phyloP scores from a whole-genome alignment of 37 sponge, comb jelly and placozoan species.

The Aplysina aerophoba region DNA sequence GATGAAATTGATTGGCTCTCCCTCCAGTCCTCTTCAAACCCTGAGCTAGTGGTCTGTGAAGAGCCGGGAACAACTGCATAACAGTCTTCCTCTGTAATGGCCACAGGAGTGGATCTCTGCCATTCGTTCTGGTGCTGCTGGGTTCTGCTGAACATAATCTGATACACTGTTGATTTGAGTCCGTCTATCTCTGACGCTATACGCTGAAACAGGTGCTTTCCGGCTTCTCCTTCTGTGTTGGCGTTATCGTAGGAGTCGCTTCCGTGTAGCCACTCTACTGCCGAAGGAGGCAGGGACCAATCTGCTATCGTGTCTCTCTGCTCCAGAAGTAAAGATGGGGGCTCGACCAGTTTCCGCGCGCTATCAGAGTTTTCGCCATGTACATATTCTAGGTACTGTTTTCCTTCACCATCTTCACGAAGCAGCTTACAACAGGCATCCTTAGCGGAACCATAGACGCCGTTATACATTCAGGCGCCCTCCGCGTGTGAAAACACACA shows the following conservation, averaged over 20 bases:
- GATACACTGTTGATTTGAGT: not conserved
- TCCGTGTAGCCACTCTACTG: constrained; percentile 7
- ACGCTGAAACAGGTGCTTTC: not conserved
- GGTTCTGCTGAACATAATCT: not conserved
- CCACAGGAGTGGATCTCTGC: too few species aligned
- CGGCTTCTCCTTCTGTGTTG: not conserved
- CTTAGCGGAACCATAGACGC: too few species aligned
- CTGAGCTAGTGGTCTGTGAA: constrained; percentile 25
- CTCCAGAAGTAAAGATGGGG: too few species aligned
- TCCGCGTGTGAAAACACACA: too few species aligned
- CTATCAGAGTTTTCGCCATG: too few species aligned
- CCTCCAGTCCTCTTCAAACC: constrained; percentile 1
- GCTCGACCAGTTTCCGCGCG: too few species aligned
- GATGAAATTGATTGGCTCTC: constrained; percentile 22
- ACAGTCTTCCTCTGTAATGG: not conserved
- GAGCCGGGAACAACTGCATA: constrained; percentile 2
- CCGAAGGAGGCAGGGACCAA: constrained; percentile 28
- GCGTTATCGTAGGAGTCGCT: not conserved
- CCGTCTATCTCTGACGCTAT: constrained; percentile 14
- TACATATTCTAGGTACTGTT: too few species aligned
- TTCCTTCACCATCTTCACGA: too few species aligned
- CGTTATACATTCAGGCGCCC: too few species aligned
- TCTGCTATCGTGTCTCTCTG: not conserved
- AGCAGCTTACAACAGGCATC: too few species aligned
- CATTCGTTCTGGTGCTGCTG: too few species aligned